A percentile compares a stretch with the other conserved stretches of the same genome.
Conservation (phyloP, 2,888 invertebrate species). For the Tridacna crocea region DNA sequence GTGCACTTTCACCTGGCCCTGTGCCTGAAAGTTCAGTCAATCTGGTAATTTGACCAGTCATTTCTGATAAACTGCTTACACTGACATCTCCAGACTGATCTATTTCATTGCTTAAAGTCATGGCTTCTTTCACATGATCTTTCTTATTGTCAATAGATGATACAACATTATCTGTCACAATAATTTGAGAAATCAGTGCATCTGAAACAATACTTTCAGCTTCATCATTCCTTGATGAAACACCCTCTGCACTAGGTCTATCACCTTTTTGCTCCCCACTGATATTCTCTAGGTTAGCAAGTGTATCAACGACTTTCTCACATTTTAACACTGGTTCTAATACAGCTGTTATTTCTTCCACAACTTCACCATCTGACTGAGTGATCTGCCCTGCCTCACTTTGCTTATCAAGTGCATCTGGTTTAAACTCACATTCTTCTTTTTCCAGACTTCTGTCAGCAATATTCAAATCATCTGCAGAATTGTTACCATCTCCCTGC, state of each 20-base stretch:
- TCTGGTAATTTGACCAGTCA: background rate
- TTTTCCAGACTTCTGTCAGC: background rate
- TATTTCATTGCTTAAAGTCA: background rate
- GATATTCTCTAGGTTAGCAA: background rate
- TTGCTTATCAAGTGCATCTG: background rate
- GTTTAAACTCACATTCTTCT: background rate
- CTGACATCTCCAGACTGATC: background rate
- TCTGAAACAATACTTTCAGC: background rate
- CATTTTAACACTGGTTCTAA: background rate
- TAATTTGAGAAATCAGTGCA: constrained; percentile 11
- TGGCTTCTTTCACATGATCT: background rate
- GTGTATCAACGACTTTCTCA: background rate
- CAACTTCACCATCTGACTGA: background rate
- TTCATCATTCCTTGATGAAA: constrained; percentile 5
- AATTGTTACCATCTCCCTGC: constrained; percentile 20
- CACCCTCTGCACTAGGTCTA: background rate
- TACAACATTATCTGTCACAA: background rate
- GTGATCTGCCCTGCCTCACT: too few species aligned
- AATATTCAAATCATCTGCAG: constrained; percentile 14
- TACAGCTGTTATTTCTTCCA: background rate
- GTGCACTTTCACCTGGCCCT: background rate
- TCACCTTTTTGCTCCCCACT: background rate
- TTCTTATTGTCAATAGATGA: background rate
- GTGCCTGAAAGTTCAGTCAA: background rate
- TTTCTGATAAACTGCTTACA: background rate